Conservation (phyloP, 2,797 vertebrate genomes). For the Fratercula arctica region DNA sequence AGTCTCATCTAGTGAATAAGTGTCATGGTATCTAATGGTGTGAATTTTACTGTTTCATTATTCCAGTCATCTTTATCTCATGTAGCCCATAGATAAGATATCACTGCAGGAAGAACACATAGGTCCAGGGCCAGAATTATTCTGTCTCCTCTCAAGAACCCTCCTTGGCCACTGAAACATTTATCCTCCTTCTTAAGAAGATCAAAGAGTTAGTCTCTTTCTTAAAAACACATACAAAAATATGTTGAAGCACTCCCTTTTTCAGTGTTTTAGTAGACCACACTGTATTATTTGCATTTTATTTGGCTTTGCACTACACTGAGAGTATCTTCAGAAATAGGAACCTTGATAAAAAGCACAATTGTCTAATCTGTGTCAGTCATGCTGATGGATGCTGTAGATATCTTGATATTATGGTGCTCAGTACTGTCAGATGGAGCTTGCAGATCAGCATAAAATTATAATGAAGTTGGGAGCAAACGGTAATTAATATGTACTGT, state of each 20-base stretch:
- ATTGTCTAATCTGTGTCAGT: neutral
- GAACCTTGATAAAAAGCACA: neutral
- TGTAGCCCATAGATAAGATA: neutral
- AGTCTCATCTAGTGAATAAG: neutral
- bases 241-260: neutral
- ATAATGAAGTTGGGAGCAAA: neutral
- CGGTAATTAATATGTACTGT: neutral
- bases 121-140: neutral
- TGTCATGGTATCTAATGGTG: neutral
- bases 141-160: neutral
- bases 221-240: neutral
- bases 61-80: neutral
- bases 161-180: neutral
- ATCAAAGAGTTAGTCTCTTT: neutral
- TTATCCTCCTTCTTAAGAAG: neutral
- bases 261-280: neutral
- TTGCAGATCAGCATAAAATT: neutral
- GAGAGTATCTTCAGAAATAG: neutral
- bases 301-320: neutral
- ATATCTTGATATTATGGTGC: neutral
- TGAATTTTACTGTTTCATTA: neutral
- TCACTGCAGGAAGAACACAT: neutral
- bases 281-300: neutral
- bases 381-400: neutral
- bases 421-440: neutral